These are phyloP conservation scores for Intellagama lesueurii DNA, from an alignment of 2,797 vertebrate genomes.

Conservation along the genomic window DNA sequence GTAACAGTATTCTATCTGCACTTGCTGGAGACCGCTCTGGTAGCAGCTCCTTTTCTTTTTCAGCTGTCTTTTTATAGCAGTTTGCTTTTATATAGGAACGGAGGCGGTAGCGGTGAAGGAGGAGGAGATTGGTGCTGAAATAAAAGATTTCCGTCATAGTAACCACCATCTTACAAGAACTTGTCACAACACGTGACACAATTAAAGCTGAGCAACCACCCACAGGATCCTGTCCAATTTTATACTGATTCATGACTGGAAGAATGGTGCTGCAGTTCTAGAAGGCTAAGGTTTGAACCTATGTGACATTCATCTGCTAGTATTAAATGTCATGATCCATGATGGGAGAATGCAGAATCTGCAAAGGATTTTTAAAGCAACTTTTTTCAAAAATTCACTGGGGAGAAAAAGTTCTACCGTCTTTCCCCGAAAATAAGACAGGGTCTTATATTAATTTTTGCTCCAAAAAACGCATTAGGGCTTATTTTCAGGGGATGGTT, in stretches of 20 bases:
- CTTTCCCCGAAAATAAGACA: no score
- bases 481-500: no score
- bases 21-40: background rate
- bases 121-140: conserved; percentile 60
- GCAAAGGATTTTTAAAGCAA: background rate
- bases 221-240: conserved; percentile 52
- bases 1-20: conserved; percentile 27
- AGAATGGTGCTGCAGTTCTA: background rate
- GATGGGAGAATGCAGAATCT: background rate
- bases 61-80: background rate
- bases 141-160: conserved; percentile 69
- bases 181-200: conserved; percentile 66
- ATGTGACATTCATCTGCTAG: conserved; percentile 19
- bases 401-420: background rate
- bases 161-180: conserved; percentile 62
- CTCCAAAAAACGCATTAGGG: no score
- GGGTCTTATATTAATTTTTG: no score
- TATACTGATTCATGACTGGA: conserved; percentile 48
- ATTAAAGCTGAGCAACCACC: conserved; percentile 62
- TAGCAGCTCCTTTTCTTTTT: background rate
- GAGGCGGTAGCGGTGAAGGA: conserved; percentile 37
- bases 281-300: background rate
- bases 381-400: background rate
- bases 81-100: conserved; percentile 57
- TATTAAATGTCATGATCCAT: background rate